phyloP scores from a whole-genome alignment of 2,888 invertebrate genomes.

The Lycocerus yunnanus region DNA sequence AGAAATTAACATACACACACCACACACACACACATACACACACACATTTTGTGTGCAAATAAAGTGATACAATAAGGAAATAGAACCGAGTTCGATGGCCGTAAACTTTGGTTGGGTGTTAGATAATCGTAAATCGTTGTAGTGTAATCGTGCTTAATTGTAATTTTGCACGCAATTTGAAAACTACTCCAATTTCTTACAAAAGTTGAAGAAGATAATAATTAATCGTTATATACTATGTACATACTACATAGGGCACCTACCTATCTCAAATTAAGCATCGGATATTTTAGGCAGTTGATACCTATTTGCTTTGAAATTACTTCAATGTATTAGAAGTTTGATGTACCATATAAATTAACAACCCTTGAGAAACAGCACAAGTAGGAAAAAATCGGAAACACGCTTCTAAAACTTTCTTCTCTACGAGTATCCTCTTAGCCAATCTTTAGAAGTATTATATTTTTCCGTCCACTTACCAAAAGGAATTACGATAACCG shows the following conservation, averaged over 20 bases:
- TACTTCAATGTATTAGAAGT: not conserved
- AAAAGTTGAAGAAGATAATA: not conserved
- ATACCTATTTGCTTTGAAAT: not conserved
- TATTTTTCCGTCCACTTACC: conserved; percentile 3
- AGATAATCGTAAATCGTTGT: conserved; percentile 17
- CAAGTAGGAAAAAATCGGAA: conserved; percentile 2
- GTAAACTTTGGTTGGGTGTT: conserved; percentile 21
- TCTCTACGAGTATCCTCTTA: not conserved
- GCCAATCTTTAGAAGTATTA: not conserved
- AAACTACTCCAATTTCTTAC: conserved; percentile 1
- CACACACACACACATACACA: no score
- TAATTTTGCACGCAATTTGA: conserved; percentile 16
- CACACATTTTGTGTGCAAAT: not conserved
- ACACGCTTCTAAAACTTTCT: not conserved
- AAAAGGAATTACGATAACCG: not conserved
- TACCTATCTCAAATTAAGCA: not conserved
- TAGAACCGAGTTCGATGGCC: conserved; percentile 16
- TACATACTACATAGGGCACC: no score
- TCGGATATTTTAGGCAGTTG: not conserved
- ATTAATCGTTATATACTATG: not conserved
- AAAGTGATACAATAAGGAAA: conserved; percentile 9
- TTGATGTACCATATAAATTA: not conserved
- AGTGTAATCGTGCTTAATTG: conserved; percentile 17
- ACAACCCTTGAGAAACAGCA: not conserved
- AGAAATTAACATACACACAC: not conserved